Base-by-base conservation (phyloP, 2,113 vertebrate species). In the Carollia perspicillata region DNA sequence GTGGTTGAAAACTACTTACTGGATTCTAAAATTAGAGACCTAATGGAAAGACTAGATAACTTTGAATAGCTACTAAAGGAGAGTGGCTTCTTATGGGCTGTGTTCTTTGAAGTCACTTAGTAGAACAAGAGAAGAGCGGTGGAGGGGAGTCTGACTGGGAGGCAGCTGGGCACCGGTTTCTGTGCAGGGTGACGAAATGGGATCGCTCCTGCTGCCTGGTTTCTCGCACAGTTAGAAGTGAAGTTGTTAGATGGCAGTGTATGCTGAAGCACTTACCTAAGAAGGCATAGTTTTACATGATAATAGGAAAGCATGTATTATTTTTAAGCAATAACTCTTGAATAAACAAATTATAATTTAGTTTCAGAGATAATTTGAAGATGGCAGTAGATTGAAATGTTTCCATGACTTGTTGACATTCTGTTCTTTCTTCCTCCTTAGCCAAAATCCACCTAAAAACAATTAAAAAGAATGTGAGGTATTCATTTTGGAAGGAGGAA, bases 281-380 rank as follows among this genome's bases (percentile, higher is more conserved):
- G 96, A 97, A 97, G 22, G 40, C 3, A 92, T 63, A 97, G 84
- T 8, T 28, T 14, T 69, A 93, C 53, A 66, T 81, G 93, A 58
- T 92, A 85, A 89, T 69, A 85, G 71, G 49, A 86, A 86, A 55
- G 20, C n/a, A 30, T 23, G 7, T 95, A 87, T 88, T 95, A 26
- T 94, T 97, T 90, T 83, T 80, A 95, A 84, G 85, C 85, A 98
- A 97, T 97, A 97, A 97, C 80, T 55, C 40, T 87, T 95, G 92
- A 92, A 93, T 93, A 95, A 97, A 96, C 63, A 92, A 95, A 20
- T 65, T 22, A 5, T 33, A 10, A 2, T 58, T 85, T 89, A 93
- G 93, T 97, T 98, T 78, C 77, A 97, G 69, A 84, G 33, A 87
- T 89, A 5, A 68, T 96, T 96, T 96, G 58, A 72, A 92, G 83